A percentile compares a stretch with the other conserved stretches of the same genome.
Conservation (phyloP, 1,140 invertebrate species). For the Papilio xuthus region DNA sequence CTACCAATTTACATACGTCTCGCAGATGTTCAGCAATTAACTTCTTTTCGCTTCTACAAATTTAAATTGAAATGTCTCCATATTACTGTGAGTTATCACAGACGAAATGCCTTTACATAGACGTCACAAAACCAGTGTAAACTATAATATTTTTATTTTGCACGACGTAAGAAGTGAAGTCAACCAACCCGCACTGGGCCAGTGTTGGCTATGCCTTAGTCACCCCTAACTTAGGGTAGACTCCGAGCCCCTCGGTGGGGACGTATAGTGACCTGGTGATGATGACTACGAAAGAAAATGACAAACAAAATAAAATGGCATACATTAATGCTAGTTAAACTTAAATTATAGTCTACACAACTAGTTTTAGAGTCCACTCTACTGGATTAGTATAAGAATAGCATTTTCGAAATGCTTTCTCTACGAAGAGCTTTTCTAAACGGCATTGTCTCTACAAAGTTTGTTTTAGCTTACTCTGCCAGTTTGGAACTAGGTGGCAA, state of each 20-base stretch:
- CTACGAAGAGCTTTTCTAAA: not conserved
- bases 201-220: too few species aligned
- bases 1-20: slow-evolving; percentile 13
- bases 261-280: too few species aligned
- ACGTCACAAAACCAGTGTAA: too few species aligned
- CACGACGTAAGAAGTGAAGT: too few species aligned
- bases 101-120: not conserved
- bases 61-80: not conserved
- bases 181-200: too few species aligned
- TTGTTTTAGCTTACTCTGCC: not conserved
- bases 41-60: not conserved
- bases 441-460: not conserved
- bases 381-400: not conserved
- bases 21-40: slow-evolving; percentile 9
- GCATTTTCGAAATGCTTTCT: not conserved
- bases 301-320: too few species aligned
- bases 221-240: too few species aligned
- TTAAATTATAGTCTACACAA: too few species aligned
- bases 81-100: not conserved
- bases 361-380: not conserved
- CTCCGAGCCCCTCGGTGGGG: too few species aligned
- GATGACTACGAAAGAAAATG: too few species aligned
- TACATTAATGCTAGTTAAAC: too few species aligned
- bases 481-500: slow-evolving; percentile 1
- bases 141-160: too few species aligned